Conservation (phyloP, 2,888 invertebrate genomes). For the Cetonia aurata region DNA sequence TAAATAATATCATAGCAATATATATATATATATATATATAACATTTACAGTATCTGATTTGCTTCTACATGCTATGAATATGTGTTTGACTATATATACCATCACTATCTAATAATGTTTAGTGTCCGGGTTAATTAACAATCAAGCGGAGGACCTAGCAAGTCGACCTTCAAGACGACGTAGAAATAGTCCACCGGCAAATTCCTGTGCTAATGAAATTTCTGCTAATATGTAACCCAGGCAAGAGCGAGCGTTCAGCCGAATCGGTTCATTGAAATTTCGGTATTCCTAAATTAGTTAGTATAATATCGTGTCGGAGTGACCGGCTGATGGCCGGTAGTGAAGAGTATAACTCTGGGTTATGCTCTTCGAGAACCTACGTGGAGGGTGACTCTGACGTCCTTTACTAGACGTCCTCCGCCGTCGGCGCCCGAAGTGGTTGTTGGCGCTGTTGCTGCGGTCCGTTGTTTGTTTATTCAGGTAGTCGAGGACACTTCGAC, state of each 20-base stretch:
- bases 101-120: too few species aligned
- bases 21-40: too few species aligned
- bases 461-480: constrained; percentile 42
- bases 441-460: constrained; percentile 27
- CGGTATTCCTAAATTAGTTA: constrained; percentile 49
- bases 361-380: constrained; percentile 35
- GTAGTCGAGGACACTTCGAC: constrained; percentile 43
- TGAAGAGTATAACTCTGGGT: background rate
- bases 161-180: constrained; percentile 51
- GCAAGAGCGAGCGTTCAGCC: constrained; percentile 9
- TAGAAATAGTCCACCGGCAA: constrained; percentile 45
- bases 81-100: too few species aligned
- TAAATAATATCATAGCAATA: too few species aligned
- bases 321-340: background rate
- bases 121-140: too few species aligned
- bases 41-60: too few species aligned
- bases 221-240: constrained; percentile 49
- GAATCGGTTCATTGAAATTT: constrained; percentile 43
- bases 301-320: constrained; percentile 34
- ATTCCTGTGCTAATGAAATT: constrained; percentile 57
- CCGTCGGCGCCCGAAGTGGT: constrained; percentile 12
- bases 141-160: too few species aligned
- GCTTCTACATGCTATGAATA: too few species aligned
- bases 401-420: constrained; percentile 18
- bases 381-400: constrained; percentile 40